Base-by-base conservation (phyloP, 1,140 invertebrate genomes). In the Plodia interpunctella region DNA sequence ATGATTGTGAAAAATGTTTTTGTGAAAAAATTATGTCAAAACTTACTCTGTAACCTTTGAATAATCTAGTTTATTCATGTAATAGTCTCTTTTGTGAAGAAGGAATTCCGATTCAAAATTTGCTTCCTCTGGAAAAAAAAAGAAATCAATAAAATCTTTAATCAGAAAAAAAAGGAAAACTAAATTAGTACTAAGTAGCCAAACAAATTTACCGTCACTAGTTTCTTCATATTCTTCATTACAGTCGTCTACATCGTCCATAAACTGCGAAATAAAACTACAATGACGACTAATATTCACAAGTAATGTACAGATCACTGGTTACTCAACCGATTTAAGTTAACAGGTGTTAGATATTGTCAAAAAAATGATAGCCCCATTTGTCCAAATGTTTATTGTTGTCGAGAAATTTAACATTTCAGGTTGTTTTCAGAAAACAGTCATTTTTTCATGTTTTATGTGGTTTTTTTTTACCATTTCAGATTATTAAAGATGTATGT, bases 1-100 rank as follows among this genome's bases (percentile, higher is more conserved):
- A n/a, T n/a, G n/a, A n/a, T n/a, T n/a, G n/a, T n/a, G n/a, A n/a
- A n/a, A n/a, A n/a, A n/a, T n/a, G n/a, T n/a, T n/a, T n/a, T n/a
- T n/a, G n/a, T 44, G 10, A 44, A 15, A 44, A 10, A 3, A 0
- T 2, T 15, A 15, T n/a, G 2, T 44, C 13, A 21, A 21, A 61
- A 92, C 91, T 91, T 90, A 94, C 93, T 88, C 90, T 32, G 92
- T 94, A 32, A 96, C 93, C 78, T 94, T 92, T 50, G 91, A 90
- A 80, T 95, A 95, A 62, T 96, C 94, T 75, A 98, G 89, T 85
- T 99, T 99, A 58, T 94, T 95, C 83, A 94, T 95, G 80, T 99
- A 99, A 90, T 98, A 99, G 84, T 97, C 93, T 60, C 92, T 92
- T 86, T 99, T 98, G 74, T 97, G 95, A 61, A 95, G 92, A 62